Percentiles rank a stretch among this genome's conserved stretches.
Conservation (phyloP, 2,888 invertebrate genomes). For the Dolichomitus sp. region DNA sequence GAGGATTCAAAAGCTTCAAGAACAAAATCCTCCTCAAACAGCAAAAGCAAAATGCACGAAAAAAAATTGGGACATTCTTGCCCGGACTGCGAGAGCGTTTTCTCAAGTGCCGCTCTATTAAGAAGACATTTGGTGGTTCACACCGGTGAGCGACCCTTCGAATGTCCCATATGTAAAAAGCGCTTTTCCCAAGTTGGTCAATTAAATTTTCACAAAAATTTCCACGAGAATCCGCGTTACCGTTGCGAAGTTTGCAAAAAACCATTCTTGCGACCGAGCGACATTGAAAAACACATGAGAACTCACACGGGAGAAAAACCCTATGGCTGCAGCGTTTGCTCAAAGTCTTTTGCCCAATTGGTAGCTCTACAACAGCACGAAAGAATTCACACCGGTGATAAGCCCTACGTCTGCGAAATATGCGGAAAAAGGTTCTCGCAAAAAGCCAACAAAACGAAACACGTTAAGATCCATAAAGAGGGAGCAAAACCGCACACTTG, state of each 20-base stretch:
- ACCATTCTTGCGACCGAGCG: constrained; percentile 73
- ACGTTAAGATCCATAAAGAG: constrained; percentile 73
- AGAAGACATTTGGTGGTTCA: constrained; percentile 67
- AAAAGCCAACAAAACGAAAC: constrained; percentile 73
- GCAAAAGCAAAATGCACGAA: not conserved
- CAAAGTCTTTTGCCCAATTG: constrained; percentile 71
- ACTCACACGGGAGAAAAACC: constrained; percentile 73
- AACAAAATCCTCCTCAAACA: constrained; percentile 1
- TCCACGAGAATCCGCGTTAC: constrained; percentile 72
- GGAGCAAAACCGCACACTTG: constrained; percentile 72
- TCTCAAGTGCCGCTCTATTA: constrained; percentile 64
- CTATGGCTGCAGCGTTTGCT: constrained; percentile 66
- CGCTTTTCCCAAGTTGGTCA: constrained; percentile 72
- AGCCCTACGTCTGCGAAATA: constrained; percentile 71
- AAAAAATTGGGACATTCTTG: constrained; percentile 58
- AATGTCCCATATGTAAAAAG: constrained; percentile 68
- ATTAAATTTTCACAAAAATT: constrained; percentile 72
- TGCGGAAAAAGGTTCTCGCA: constrained; percentile 72
- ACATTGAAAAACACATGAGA: constrained; percentile 73
- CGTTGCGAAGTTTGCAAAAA: constrained; percentile 72
- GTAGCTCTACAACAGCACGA: constrained; percentile 71
- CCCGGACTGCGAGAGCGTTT: constrained; percentile 64
- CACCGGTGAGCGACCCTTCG: constrained; percentile 69
- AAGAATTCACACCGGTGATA: constrained; percentile 71
- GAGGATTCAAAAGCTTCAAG: not conserved